Base-by-base conservation (phyloP, 1,140 invertebrate species). In the Bombus superbus region DNA sequence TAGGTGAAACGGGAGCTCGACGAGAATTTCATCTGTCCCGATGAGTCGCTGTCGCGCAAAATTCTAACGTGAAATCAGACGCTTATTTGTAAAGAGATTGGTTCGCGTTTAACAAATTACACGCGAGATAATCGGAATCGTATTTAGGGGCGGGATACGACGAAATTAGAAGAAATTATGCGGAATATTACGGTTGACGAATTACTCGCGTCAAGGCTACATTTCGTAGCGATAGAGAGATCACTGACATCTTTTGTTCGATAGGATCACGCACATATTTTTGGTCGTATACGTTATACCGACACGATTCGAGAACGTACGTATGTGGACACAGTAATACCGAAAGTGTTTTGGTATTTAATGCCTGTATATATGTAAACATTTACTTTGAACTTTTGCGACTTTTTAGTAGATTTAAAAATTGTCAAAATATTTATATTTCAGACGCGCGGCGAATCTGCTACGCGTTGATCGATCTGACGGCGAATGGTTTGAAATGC, bases 371-470 rank as follows among this genome's bases (percentile, higher is more conserved):
- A 15, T n/a, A 32, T 5, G 13, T 64, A 64, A 15, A 15, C 13
- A 32, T 64, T 64, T 64, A 15, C 13, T 13, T 2, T 5, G n/a
- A 32, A 15, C 13, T n/a, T 64, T 15, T 5, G 5, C 28, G 11
- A 68, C 5, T 35, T 66, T 35, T 18, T 18, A 38, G 9, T 8
- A 25, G 8, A 40, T 69, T 38, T 13, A 10, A 10, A 28, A n/a
- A 2, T 47, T 66, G n/a, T 44, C 13, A 4, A 32, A 11, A 35
- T 25, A 8, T 72, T 69, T 53, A 1, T 64, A 75, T 25, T 44
- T 35, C 57, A 94, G 93, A 91, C 71, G 92, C 91, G 72, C 81
- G 89, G 6, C 89, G 72, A 89, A 89, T 83, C 72, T 94, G 92
- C 83, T 88, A 87, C 62, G 18, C 81, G 1, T 32, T 91, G 25